Conservation (phyloP, 1,140 invertebrate genomes). For the Atopsyche davidsoni region DNA sequence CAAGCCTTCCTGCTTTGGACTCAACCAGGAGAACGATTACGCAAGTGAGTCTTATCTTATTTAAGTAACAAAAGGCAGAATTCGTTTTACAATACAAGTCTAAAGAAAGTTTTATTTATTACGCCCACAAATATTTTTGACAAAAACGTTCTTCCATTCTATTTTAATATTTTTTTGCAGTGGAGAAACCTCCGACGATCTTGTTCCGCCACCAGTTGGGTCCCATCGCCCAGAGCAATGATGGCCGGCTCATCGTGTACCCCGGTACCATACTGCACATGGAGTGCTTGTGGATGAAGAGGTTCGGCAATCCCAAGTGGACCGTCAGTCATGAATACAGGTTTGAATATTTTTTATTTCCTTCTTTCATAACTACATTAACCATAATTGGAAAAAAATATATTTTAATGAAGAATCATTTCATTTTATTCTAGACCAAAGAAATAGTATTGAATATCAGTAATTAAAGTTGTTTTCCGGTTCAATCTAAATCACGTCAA, state of each 20-base stretch:
- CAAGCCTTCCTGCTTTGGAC: constrained; percentile 69
- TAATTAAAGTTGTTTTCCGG: no score
- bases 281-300: constrained; percentile 79
- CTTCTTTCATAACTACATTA: no score
- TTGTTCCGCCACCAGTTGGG: constrained; percentile 73
- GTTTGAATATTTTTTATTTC: no score
- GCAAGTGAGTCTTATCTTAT: constrained; percentile 57
- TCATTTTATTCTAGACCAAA: no score
- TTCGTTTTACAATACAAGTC: no score
- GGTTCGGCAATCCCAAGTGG: constrained; percentile 80
- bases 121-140: no score
- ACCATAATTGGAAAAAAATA: no score
- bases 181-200: constrained; percentile 82
- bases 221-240: constrained; percentile 79
- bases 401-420: no score
- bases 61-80: no score
- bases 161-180: constrained; percentile 39
- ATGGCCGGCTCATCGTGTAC: constrained; percentile 77
- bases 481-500: no score
- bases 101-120: neutral
- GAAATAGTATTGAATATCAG: no score
- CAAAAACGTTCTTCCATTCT: no score
- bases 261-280: constrained; percentile 78
- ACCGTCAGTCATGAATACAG: constrained; percentile 64
- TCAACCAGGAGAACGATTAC: constrained; percentile 81